Evolutionary conservation across 2,888 invertebrate species (phyloP).

Genomic region (Dicyrtomina minuta): DNA sequence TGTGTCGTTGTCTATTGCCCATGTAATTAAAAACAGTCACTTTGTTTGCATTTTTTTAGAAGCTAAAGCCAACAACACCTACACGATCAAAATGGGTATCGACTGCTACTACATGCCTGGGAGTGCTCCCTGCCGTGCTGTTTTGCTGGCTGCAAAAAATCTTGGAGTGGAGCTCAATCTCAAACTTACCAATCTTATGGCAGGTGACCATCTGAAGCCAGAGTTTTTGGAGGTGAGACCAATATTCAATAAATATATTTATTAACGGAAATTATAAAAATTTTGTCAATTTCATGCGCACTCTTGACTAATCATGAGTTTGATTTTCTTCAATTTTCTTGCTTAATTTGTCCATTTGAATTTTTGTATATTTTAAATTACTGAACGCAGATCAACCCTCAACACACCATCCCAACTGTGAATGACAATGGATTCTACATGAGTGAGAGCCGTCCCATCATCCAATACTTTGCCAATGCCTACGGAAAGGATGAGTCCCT

Average conservation of each 20-base stretch:
- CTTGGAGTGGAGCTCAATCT: conserved; percentile 68
- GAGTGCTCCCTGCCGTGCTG: conserved; percentile 67
- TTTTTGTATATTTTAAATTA: conserved; percentile 10
- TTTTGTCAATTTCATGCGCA: no score
- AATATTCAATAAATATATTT: background rate
- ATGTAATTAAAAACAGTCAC: no score
- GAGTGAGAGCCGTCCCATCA: conserved; percentile 83
- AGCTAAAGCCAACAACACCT: no score
- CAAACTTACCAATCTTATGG: conserved; percentile 64
- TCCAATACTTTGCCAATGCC: conserved; percentile 74
- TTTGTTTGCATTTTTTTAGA: no score
- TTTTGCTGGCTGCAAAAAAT: conserved; percentile 66
- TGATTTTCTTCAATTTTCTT: no score
- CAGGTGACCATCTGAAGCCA: conserved; percentile 66
- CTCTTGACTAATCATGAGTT: no score
- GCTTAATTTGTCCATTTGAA: no score
- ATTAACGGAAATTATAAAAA: background rate
- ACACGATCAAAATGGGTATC: conserved; percentile 57
- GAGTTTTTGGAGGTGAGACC: conserved; percentile 68
- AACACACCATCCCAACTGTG: conserved; percentile 80
- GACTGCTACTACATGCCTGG: conserved; percentile 69
- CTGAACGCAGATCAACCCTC: conserved; percentile 78
- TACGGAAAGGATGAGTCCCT: conserved; percentile 76
- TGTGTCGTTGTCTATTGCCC: no score
- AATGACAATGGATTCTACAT: conserved; percentile 78